Conservation (phyloP, 23 tunicate species). For the Trididemnum clinides region DNA sequence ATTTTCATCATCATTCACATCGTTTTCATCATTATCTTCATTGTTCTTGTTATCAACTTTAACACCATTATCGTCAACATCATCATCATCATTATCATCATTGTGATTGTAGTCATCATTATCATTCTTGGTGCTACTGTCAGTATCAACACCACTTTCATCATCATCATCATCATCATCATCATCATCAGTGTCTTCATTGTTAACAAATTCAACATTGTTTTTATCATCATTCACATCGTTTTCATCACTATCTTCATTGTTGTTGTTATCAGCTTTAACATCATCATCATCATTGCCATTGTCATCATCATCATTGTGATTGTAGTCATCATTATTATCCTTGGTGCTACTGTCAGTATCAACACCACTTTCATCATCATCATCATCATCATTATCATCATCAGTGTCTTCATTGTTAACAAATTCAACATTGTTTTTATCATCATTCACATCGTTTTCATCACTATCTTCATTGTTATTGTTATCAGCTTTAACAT, state of each 20-base stretch:
- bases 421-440: neutral
- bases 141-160: neutral
- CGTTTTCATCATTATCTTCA: constrained; percentile 9
- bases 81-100: constrained; percentile 18
- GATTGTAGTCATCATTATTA: neutral
- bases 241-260: constrained; percentile 6
- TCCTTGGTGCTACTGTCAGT: neutral
- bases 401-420: neutral
- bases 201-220: neutral
- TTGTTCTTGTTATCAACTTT: neutral
- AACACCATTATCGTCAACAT: constrained; percentile 15
- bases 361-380: neutral
- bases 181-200: neutral
- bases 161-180: constrained; percentile 23
- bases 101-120: neutral
- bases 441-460: neutral
- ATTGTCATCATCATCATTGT: neutral
- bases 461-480: constrained; percentile 6
- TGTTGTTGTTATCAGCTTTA: neutral
- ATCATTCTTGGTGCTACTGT: neutral
- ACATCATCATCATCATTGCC: neutral
- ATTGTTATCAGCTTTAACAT: neutral
- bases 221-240: constrained; percentile 1
- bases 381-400: constrained; percentile 10
- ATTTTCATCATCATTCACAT: constrained; percentile 1